phyloP scores from a whole-genome alignment of 1,140 invertebrate genomes.

The Leucophenga varia region DNA sequence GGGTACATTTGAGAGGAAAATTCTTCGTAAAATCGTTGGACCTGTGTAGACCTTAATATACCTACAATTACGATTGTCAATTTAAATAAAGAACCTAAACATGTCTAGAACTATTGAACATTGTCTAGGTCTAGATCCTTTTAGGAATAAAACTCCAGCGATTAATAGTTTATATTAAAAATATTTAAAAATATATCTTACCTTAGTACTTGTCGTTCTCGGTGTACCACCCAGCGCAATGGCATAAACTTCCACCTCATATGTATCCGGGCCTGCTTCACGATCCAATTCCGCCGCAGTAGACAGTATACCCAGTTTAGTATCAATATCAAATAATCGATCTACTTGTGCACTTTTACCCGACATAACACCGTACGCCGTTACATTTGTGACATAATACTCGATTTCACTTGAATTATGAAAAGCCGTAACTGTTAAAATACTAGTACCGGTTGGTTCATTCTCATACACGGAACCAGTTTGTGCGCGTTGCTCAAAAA shows the following conservation, averaged over 20 bases:
- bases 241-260: slow-evolving; percentile 82
- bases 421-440: slow-evolving; percentile 75
- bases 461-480: slow-evolving; percentile 85
- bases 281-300: slow-evolving; percentile 82
- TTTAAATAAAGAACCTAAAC: too few species aligned
- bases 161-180: background rate
- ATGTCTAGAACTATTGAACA: too few species aligned
- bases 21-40: too few species aligned
- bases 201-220: slow-evolving; percentile 77
- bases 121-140: too few species aligned
- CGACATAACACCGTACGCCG: slow-evolving; percentile 63
- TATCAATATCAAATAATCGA: slow-evolving; percentile 86
- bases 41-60: too few species aligned
- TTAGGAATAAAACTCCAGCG: slow-evolving; percentile 19
- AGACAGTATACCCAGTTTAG: slow-evolving; percentile 82
- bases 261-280: slow-evolving; percentile 76
- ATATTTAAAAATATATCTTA: slow-evolving; percentile 61
- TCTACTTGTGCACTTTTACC: slow-evolving; percentile 64
- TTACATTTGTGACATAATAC: slow-evolving; percentile 92
- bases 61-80: too few species aligned
- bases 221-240: slow-evolving; percentile 68
- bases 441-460: slow-evolving; percentile 78
- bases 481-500: slow-evolving; percentile 66
- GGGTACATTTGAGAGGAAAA: too few species aligned
- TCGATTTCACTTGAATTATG: slow-evolving; percentile 68